Evolutionary conservation across 2,113 vertebrate species (phyloP).

Genomic region (Oryzias javanicus): DNA sequence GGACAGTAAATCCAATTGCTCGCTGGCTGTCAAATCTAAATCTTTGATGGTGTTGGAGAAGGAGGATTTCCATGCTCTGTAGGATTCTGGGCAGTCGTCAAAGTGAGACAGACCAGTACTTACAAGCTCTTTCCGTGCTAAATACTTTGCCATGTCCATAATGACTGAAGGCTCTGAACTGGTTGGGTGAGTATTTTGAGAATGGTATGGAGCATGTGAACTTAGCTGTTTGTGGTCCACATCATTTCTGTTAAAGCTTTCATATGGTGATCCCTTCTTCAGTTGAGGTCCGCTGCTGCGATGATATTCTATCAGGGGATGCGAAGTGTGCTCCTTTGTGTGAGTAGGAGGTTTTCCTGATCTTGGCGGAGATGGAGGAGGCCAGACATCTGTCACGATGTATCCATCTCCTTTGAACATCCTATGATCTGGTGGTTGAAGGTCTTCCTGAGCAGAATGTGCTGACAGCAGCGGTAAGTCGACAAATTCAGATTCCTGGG

Average conservation of each 20-base stretch:
- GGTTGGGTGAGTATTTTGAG: neutral
- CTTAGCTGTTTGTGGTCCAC: neutral
- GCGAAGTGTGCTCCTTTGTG: too few relatives aligned
- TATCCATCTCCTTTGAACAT: neutral
- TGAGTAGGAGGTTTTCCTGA: neutral
- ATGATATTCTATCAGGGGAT: neutral
- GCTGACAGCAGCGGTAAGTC: neutral
- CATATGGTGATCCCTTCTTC: neutral
- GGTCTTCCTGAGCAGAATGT: neutral
- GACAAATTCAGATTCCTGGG: neutral
- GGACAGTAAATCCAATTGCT: neutral
- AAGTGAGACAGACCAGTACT: slow-evolving; percentile 6
- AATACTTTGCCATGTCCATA: slow-evolving; percentile 6
- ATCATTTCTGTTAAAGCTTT: neutral
- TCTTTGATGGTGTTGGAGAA: slow-evolving; percentile 1
- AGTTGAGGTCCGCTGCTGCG: neutral
- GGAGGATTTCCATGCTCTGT: slow-evolving; percentile 1
- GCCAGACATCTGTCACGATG: neutral
- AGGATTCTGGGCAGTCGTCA: slow-evolving; percentile 3
- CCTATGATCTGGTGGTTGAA: neutral
- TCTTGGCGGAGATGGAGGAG: neutral
- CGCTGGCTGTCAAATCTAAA: neutral
- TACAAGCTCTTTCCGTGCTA: slow-evolving; percentile 3
- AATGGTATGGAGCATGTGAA: neutral
- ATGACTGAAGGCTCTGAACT: neutral